Base-by-base conservation (phyloP, 2,888 invertebrate species). In the Torymus tubicola region DNA sequence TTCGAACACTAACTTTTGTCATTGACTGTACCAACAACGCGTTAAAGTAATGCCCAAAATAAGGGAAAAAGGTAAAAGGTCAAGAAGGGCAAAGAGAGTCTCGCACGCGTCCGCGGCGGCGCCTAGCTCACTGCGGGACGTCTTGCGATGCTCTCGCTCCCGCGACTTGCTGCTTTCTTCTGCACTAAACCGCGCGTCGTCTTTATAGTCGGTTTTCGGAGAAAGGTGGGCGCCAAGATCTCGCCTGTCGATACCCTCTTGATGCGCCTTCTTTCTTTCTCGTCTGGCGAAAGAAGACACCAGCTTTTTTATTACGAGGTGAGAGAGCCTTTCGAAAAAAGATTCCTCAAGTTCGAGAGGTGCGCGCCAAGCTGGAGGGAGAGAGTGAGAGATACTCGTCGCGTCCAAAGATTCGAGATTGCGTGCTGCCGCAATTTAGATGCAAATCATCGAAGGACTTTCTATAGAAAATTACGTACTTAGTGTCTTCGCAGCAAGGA, bases 171-270 rank as follows among this genome's bases (percentile, higher is more conserved):
- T 78, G 65, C 81, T 78, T 81, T 81, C 81, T 75, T 77, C 55
- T 16, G 50, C 69, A 76, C 76, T 21, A 79, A 82, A 79, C 71
- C 71, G 50, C 42, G 68, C 50, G 68, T 31, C 42, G 77, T 58
- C 72, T 60, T 75, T 68, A 61, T 72, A 61, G 79, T 77, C 80
- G 68, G 60, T 55, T 80, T 82, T 80, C 82, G 80, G 71, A 80
- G 82, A 82, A 82, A 82, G 80, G 73, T 64, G 67, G 82, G 82
- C 80, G 82, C 80, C 82, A 80, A 80, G 82, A 82, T 82, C 67
- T 74, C 67, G 60, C 50, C 52, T 58, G 60, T 80, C 80, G 82
- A 82, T 82, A 80, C 65, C 65, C 50, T 50, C 64, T 76, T 67
- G 71, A 73, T 75, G 24, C 42, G 58, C 73, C 64, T 79, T 42